phyloP scores from a whole-genome alignment of 1,140 invertebrate genomes.

The Ceratina australensis region DNA sequence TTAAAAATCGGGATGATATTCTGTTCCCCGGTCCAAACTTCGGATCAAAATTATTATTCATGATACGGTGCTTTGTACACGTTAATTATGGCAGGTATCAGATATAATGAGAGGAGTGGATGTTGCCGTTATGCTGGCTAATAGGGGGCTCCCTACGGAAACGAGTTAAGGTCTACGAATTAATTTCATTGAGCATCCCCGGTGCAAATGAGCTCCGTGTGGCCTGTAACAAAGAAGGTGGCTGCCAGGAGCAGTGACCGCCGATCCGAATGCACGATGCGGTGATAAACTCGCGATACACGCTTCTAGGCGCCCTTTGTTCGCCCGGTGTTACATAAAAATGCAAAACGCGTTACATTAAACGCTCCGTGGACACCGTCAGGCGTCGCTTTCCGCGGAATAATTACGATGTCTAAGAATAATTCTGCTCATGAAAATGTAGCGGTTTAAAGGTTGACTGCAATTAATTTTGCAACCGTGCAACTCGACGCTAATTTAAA shows the following conservation, averaged over 20 bases:
- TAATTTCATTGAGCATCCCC: constrained; percentile 31
- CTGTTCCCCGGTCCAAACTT: background rate
- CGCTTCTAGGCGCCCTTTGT: constrained; percentile 31
- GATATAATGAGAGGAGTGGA: background rate
- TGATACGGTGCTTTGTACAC: no score
- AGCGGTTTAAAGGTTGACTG: no score
- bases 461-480: no score
- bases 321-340: constrained; percentile 25
- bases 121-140: background rate
- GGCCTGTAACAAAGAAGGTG: constrained; percentile 32
- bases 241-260: constrained; percentile 48
- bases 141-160: constrained; percentile 2
- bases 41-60: no score
- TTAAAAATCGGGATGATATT: no score
- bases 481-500: no score
- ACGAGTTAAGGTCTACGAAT: constrained; percentile 16
- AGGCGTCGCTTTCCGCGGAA: background rate
- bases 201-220: constrained; percentile 27
- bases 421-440: background rate
- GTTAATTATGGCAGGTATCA: background rate
- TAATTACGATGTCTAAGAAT: background rate
- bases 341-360: constrained; percentile 6
- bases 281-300: constrained; percentile 31
- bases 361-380: background rate
- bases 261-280: constrained; percentile 69